Evolutionary conservation across 2,888 invertebrate species (phyloP).

Genomic region (Neoitamus cyanurus): DNA sequence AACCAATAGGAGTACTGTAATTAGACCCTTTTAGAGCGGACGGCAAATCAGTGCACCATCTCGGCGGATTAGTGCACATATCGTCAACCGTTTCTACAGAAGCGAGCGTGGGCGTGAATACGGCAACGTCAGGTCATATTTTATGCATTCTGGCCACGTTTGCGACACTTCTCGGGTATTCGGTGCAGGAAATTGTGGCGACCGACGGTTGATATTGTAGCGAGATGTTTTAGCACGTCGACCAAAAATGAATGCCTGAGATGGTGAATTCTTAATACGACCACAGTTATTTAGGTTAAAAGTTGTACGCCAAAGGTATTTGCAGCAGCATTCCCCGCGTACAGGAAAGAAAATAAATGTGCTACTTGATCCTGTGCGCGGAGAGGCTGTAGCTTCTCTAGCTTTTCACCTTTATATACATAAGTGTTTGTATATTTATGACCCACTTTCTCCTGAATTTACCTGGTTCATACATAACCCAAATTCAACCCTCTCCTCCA

Average conservation of each 20-base stretch:
- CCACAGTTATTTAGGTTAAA: conserved; percentile 1
- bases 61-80: not conserved
- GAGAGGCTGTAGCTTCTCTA: not conserved
- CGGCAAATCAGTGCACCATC: not conserved
- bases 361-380: not conserved
- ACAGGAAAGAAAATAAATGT: conserved; percentile 1
- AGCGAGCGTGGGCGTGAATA: not conserved
- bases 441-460: not conserved
- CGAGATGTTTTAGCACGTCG: not conserved
- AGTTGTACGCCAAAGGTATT: not conserved
- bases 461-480: not conserved
- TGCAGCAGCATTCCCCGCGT: not conserved
- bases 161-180: not conserved
- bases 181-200: not conserved
- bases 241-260: not conserved
- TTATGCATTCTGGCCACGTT: not conserved
- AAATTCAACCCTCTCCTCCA: not conserved
- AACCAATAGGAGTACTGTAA: not conserved
- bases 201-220: not conserved
- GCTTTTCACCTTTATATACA: not conserved
- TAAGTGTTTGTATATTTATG: not conserved
- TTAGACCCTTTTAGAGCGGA: not conserved
- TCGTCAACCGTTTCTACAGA: not conserved
- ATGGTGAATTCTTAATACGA: not conserved
- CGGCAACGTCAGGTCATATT: not conserved